phyloP scores from a whole-genome alignment of 2,888 invertebrate species.

The Busseola fusca region DNA sequence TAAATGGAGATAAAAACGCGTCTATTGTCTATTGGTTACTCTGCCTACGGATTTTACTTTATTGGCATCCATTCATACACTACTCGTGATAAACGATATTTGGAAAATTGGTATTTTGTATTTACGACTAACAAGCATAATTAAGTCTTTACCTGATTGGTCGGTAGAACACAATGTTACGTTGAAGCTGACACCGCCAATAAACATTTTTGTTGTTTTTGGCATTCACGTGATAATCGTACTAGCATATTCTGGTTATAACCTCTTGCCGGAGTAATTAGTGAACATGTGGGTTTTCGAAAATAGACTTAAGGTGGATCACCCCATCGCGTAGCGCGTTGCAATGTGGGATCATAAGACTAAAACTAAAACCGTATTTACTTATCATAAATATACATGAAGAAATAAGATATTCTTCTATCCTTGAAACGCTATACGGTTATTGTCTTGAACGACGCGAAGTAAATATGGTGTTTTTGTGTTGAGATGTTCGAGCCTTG shows the following conservation, averaged over 20 bases:
- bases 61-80: conserved; percentile 14
- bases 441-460: not conserved
- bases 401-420: not conserved
- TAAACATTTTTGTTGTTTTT: not conserved
- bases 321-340: too few relatives aligned
- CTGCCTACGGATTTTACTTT: conserved; percentile 21
- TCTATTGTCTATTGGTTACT: conserved; percentile 34
- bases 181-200: not conserved
- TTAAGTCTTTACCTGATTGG: conserved; percentile 19
- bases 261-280: not conserved
- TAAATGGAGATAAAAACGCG: not conserved
- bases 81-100: conserved; percentile 4
- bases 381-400: not conserved
- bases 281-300: not conserved
- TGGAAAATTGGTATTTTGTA: conserved; percentile 21
- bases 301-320: not conserved
- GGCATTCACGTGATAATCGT: not conserved
- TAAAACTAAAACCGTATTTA: not conserved
- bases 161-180: conserved; percentile 7
- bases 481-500: not conserved
- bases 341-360: too few relatives aligned
- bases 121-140: conserved; percentile 16
- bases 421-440: not conserved
- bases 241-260: not conserved
- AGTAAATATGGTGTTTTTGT: not conserved